A percentile compares a stretch with the other conserved stretches of the same genome.
Evolutionary conservation across 2,888 invertebrate species (phyloP).

Genomic region (Apoda limacodes): DNA sequence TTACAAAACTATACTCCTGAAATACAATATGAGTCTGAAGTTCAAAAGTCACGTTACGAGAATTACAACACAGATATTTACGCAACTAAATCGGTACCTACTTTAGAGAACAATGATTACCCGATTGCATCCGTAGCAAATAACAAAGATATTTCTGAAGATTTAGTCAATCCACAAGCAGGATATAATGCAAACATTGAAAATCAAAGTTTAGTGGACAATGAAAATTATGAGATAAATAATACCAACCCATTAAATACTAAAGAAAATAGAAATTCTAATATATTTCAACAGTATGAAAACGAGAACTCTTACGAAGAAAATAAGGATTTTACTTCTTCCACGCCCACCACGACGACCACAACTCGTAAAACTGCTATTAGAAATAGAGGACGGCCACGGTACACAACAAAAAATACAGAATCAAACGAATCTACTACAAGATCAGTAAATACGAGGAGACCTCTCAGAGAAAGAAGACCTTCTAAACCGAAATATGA

Average conservation of each 20-base stretch:
- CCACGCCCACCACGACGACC: conserved; percentile 43
- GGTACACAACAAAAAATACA: conserved; percentile 49
- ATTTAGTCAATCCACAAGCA: conserved; percentile 6
- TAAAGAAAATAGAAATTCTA: too few relatives aligned
- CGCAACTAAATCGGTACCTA: conserved; percentile 28
- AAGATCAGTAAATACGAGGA: conserved; percentile 51
- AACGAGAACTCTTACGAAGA: conserved; percentile 30
- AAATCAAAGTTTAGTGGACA: conserved; percentile 3
- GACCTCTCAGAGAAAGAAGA: conserved; percentile 63
- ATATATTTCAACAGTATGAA: conserved; percentile 34
- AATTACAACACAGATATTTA: conserved; percentile 38
- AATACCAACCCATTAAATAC: too few relatives aligned
- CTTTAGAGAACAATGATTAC: neutral
- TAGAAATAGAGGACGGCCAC: conserved; percentile 47
- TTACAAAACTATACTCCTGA: conserved; percentile 50
- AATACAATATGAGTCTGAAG: conserved; percentile 49
- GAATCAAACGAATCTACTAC: conserved; percentile 51
- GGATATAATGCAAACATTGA: conserved; percentile 8
- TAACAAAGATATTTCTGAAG: neutral
- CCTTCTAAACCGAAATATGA: conserved; percentile 50
- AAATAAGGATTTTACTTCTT: conserved; percentile 25
- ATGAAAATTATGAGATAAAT: neutral
- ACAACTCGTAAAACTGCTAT: conserved; percentile 44
- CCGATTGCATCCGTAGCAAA: neutral
- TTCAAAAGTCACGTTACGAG: conserved; percentile 37